A percentile compares a stretch with the other conserved stretches of the same genome.
Conservation (phyloP, 2,113 vertebrate genomes). For the Pipa parva region DNA sequence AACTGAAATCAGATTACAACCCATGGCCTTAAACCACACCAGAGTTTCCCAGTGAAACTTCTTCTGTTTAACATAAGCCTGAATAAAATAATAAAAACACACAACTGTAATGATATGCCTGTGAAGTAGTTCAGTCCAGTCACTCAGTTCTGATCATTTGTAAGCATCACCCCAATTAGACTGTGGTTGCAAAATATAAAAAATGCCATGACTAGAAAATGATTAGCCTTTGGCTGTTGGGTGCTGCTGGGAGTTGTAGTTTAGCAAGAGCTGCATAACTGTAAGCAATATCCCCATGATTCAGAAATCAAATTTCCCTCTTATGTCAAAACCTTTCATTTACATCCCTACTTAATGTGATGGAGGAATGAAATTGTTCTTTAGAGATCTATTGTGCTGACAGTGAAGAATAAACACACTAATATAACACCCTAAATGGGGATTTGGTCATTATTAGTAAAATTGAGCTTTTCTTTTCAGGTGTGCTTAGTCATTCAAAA, state of each 20-base stretch:
- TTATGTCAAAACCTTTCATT: no score
- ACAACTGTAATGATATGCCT: constrained; percentile 50
- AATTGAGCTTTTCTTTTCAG: not conserved
- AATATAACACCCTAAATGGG: not conserved
- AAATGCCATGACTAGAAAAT: constrained; percentile 1
- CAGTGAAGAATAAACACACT: no score
- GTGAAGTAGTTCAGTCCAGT: constrained; percentile 51
- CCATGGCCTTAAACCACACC: constrained; percentile 44
- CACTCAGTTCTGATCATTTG: constrained; percentile 44
- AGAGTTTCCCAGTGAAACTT: constrained; percentile 45
- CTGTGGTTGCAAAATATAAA: constrained; percentile 50
- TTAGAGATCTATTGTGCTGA: no score
- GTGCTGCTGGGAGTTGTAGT: no score
- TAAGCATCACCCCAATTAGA: constrained; percentile 45
- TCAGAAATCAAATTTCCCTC: no score
- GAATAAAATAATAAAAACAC: constrained; percentile 55
- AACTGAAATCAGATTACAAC: constrained; percentile 45
- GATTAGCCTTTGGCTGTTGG: not conserved
- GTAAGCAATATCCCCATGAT: no score
- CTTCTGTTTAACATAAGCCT: constrained; percentile 47
- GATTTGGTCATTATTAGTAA: not conserved
- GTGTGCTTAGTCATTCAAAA: not conserved
- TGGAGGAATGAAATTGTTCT: no score
- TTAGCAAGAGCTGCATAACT: no score
- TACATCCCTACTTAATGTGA: no score